phyloP scores from a whole-genome alignment of 2,888 invertebrate species.

The Unio delphinus region DNA sequence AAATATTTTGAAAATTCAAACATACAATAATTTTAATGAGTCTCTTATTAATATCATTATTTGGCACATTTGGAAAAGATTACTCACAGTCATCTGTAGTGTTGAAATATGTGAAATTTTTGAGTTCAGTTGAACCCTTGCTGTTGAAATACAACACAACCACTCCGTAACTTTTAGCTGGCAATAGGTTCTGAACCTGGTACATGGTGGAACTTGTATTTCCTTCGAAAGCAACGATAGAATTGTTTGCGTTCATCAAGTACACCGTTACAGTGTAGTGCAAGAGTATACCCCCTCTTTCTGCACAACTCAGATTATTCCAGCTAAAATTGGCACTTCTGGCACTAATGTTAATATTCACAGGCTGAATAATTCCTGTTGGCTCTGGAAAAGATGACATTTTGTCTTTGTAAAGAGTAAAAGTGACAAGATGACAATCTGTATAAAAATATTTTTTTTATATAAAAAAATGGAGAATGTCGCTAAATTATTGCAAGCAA shows the following conservation, averaged over 20 bases:
- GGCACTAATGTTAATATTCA: slow-evolving; percentile 18
- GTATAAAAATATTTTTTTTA: too few relatives aligned
- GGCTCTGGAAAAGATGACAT: slow-evolving; percentile 33
- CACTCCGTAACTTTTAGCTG: slow-evolving; percentile 50
- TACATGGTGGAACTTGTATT: slow-evolving; percentile 3
- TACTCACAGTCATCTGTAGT: slow-evolving; percentile 55
- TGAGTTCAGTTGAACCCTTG: slow-evolving; percentile 22
- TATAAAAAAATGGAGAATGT: too few relatives aligned
- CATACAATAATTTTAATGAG: neutral
- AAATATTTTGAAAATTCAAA: too few relatives aligned
- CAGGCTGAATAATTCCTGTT: slow-evolving; percentile 28
- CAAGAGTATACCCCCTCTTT: slow-evolving; percentile 45
- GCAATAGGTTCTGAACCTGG: slow-evolving; percentile 21
- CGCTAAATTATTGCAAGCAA: too few relatives aligned
- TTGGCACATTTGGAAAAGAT: neutral
- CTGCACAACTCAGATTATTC: slow-evolving; percentile 42
- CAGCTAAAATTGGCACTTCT: slow-evolving; percentile 40
- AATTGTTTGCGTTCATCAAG: neutral
- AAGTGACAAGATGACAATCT: too few relatives aligned
- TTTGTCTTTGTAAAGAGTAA: too few relatives aligned
- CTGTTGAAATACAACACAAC: slow-evolving; percentile 52
- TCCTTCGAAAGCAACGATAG: neutral
- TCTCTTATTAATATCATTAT: neutral
- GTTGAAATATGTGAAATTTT: slow-evolving; percentile 26
- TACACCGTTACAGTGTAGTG: slow-evolving; percentile 28